These are phyloP conservation scores for Mallateleia sp. DNA, from an alignment of 2,888 invertebrate genomes.

Conservation along the genomic window DNA sequence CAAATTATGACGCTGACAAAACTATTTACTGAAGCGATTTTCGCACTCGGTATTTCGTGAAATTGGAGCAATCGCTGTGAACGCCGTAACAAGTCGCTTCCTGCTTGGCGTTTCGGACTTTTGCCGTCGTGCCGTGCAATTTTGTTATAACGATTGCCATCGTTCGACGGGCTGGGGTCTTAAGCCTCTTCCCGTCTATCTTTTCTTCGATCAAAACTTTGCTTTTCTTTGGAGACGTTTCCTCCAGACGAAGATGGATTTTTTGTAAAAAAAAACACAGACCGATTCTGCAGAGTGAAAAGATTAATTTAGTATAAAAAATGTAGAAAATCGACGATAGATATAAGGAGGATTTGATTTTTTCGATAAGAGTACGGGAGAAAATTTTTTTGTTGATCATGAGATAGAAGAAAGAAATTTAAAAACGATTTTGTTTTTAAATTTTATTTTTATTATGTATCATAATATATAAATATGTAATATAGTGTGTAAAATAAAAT, in stretches of 20 bases:
- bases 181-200: slow-evolving; percentile 45
- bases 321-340: too few relatives aligned
- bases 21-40: slow-evolving; percentile 74
- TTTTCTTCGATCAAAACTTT: slow-evolving; percentile 35
- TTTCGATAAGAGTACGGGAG: too few relatives aligned
- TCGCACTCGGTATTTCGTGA: slow-evolving; percentile 80
- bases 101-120: slow-evolving; percentile 86
- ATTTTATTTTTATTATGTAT: too few relatives aligned
- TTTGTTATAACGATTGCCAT: slow-evolving; percentile 78
- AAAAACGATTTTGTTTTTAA: too few relatives aligned
- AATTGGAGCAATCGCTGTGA: slow-evolving; percentile 84
- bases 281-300: background rate
- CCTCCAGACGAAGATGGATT: background rate
- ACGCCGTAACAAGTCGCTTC: slow-evolving; percentile 87
- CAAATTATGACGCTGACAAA: slow-evolving; percentile 59
- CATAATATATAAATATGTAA: too few relatives aligned
- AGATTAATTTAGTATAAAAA: background rate
- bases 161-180: slow-evolving; percentile 52
- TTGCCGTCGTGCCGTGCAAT: slow-evolving; percentile 74
- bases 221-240: slow-evolving; percentile 6
- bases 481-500: too few relatives aligned
- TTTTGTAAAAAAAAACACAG: background rate
- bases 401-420: too few relatives aligned
- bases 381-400: too few relatives aligned
- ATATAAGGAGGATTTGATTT: too few relatives aligned